These are phyloP conservation scores for Montifringilla adamsi DNA, from an alignment of 2,113 vertebrate species.

Conservation along the genomic window DNA sequence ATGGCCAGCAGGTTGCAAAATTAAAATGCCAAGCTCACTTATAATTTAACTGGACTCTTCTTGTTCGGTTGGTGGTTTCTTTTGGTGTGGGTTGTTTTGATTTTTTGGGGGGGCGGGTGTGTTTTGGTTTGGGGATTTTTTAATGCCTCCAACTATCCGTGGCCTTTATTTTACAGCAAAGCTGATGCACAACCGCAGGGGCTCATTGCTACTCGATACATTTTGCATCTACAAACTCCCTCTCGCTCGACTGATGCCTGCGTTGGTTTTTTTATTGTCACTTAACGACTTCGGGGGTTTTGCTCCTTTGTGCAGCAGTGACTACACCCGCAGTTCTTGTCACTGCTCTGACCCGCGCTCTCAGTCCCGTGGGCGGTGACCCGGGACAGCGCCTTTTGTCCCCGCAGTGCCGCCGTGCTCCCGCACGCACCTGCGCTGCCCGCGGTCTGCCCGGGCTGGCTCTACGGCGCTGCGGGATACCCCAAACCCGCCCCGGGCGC, in stretches of 20 bases:
- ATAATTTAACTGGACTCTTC: not conserved
- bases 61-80: not conserved
- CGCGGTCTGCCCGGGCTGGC: not conserved
- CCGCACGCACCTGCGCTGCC: not conserved
- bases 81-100: not conserved
- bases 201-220: fast-evolving
- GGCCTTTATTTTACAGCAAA: not conserved
- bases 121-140: not conserved
- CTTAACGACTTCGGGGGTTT: fast-evolving
- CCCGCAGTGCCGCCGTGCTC: not conserved
- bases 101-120: fast-evolving
- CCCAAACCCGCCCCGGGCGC: not conserved
- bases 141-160: fast-evolving
- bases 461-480: not conserved
- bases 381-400: fast-evolving
- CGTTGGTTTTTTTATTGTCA: fast-evolving
- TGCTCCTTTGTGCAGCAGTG: not conserved
- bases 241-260: fast-evolving
- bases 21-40: not conserved
- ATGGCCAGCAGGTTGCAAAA: not conserved
- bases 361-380: fast-evolving
- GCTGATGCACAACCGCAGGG: fast-evolving
- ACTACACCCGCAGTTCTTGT: fast-evolving
- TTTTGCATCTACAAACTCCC: fast-evolving
- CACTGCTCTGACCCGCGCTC: no score